These are phyloP conservation scores for Anastatus disparis DNA, from an alignment of 1,140 invertebrate species.

Conservation along the genomic window DNA sequence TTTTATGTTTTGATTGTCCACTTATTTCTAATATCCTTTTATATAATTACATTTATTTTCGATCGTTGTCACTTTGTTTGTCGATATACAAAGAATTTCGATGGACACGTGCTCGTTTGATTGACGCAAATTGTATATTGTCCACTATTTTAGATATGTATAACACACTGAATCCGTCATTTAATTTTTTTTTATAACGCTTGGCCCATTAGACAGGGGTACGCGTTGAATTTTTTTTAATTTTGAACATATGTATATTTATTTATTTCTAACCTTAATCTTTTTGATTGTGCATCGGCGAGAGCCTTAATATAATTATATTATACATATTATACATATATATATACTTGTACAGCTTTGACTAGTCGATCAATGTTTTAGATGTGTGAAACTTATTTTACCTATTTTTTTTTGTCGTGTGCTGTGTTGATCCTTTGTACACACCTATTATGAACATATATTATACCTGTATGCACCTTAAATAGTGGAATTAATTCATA, in stretches of 20 bases:
- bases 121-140: constrained; percentile 35
- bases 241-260: no score
- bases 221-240: constrained; percentile 2
- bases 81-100: no score
- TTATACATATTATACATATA: not conserved
- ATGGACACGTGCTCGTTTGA: constrained; percentile 3
- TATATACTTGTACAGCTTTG: constrained; percentile 25
- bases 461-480: constrained; percentile 11
- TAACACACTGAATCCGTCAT: no score
- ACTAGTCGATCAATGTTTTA: constrained; percentile 52
- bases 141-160: no score
- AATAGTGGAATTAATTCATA: constrained; percentile 8
- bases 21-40: no score
- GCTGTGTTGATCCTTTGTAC: constrained; percentile 31
- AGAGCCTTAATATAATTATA: constrained; percentile 12
- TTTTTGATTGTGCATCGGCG: constrained; percentile 17
- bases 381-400: constrained; percentile 51
- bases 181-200: no score
- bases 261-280: no score
- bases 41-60: not conserved
- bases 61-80: constrained; percentile 4
- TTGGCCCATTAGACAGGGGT: not conserved
- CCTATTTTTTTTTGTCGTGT: constrained; percentile 41
- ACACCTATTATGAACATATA: constrained; percentile 30
- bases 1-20: no score